Evolutionary conservation across 2,113 vertebrate species (phyloP).

Genomic region (Nerophis ophidion): DNA sequence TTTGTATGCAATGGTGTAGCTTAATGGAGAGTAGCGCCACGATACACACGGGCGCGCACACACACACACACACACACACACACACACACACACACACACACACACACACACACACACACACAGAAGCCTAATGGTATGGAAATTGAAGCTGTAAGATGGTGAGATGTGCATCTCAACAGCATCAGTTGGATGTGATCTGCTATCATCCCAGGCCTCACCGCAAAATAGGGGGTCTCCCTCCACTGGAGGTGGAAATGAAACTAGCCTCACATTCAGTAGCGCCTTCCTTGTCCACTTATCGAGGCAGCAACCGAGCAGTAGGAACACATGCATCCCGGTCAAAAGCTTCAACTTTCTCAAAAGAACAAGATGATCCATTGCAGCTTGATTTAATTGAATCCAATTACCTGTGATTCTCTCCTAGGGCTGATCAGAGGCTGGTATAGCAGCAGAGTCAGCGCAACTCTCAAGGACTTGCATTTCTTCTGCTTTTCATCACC

Average conservation of each 20-base stretch:
- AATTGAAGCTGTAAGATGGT: conserved; percentile 48
- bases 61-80: not conserved
- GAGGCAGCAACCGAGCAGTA: conserved; percentile 16
- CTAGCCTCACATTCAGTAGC: conserved; percentile 56
- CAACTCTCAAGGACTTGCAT: conserved; percentile 32
- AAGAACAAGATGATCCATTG: conserved; percentile 41
- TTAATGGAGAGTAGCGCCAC: conserved; percentile 26
- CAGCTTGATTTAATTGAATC: conserved; percentile 36
- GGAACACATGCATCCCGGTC: conserved; percentile 11
- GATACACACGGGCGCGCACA: conserved; percentile 9
- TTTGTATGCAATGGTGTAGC: conserved; percentile 20
- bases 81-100: conserved; percentile 14
- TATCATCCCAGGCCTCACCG: conserved; percentile 67
- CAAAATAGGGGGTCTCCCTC: conserved; percentile 75
- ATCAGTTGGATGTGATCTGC: conserved; percentile 64
- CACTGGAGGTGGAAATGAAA: conserved; percentile 79
- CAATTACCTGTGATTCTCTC: conserved; percentile 42
- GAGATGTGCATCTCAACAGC: conserved; percentile 41
- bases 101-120: conserved; percentile 2
- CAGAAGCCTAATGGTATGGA: conserved; percentile 58
- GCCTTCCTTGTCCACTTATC: conserved; percentile 44
- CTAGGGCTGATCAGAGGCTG: conserved; percentile 21
- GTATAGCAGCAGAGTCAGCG: conserved; percentile 52
- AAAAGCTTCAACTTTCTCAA: conserved; percentile 30
- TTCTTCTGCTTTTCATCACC: conserved; percentile 47